Evolutionary conservation across 1,140 invertebrate species (phyloP).

Genomic region (Sipha flava): DNA sequence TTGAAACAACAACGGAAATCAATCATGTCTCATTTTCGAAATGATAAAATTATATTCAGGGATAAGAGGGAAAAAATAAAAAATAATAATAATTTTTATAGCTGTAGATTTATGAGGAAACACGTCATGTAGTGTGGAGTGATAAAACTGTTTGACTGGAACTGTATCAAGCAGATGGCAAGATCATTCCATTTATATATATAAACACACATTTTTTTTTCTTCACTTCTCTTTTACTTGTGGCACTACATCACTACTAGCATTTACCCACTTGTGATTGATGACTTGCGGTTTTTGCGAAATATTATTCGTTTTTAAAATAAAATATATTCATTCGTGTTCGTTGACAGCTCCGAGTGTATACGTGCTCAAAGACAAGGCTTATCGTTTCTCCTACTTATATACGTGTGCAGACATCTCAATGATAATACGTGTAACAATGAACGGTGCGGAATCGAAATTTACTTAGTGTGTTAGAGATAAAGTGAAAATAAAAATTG

Average conservation of each 20-base stretch:
- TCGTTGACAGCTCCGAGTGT: not conserved
- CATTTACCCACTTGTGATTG: slow-evolving; percentile 19
- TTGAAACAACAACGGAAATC: not conserved
- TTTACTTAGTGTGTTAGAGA: not conserved
- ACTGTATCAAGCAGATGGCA: slow-evolving; percentile 5
- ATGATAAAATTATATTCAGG: not conserved
- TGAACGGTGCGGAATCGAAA: not conserved
- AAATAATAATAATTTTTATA: slow-evolving; percentile 21
- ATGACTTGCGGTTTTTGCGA: slow-evolving; percentile 21
- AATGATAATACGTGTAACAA: not conserved
- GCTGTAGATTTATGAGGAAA: slow-evolving; percentile 19
- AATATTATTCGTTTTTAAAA: slow-evolving; percentile 25
- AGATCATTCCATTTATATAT: slow-evolving; percentile 14
- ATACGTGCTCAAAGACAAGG: not conserved
- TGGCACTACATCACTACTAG: slow-evolving; percentile 11
- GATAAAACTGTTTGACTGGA: slow-evolving; percentile 30
- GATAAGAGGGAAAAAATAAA: not conserved
- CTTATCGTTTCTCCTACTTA: slow-evolving; percentile 1
- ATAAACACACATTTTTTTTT: too few species aligned
- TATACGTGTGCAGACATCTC: not conserved
- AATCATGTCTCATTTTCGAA: not conserved
- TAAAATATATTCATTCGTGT: slow-evolving; percentile 20
- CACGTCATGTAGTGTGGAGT: not conserved
- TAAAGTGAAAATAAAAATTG: not conserved
- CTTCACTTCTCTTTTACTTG: not conserved